These are phyloP conservation scores for Quadroppia sp. DNA, from an alignment of 2,888 invertebrate genomes.

Conservation along the genomic window DNA sequence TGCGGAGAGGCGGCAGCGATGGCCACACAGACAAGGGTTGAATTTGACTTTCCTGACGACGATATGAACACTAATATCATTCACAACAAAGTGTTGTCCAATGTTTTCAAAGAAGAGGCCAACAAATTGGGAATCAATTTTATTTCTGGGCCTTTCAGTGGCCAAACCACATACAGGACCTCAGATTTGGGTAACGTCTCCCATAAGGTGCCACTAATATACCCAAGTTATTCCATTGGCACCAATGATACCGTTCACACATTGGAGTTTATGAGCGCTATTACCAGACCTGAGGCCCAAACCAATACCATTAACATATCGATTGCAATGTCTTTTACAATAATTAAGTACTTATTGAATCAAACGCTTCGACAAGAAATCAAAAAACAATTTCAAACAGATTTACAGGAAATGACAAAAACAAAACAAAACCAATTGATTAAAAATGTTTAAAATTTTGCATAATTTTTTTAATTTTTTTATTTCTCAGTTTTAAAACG, in stretches of 20 bases:
- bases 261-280: neutral
- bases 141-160: neutral
- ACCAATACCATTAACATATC: constrained; percentile 7
- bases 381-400: constrained; percentile 16
- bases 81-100: constrained; percentile 19
- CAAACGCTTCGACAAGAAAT: neutral
- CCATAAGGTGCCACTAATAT: constrained; percentile 7
- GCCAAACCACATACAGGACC: neutral
- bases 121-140: neutral
- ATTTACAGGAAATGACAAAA: too few species aligned
- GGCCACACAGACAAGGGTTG: constrained; percentile 4
- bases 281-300: constrained; percentile 8
- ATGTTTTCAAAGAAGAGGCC: constrained; percentile 29
- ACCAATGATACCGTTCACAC: neutral
- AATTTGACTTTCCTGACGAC: neutral
- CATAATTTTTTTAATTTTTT: too few species aligned
- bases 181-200: constrained; percentile 29
- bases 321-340: constrained; percentile 6
- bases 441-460: too few species aligned
- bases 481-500: too few species aligned
- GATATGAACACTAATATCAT: neutral
- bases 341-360: constrained; percentile 16
- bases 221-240: constrained; percentile 2
- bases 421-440: too few species aligned
- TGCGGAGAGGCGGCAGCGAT: constrained; percentile 8